Conservation (phyloP, 1,140 invertebrate species). For the Platorchestia sp. region DNA sequence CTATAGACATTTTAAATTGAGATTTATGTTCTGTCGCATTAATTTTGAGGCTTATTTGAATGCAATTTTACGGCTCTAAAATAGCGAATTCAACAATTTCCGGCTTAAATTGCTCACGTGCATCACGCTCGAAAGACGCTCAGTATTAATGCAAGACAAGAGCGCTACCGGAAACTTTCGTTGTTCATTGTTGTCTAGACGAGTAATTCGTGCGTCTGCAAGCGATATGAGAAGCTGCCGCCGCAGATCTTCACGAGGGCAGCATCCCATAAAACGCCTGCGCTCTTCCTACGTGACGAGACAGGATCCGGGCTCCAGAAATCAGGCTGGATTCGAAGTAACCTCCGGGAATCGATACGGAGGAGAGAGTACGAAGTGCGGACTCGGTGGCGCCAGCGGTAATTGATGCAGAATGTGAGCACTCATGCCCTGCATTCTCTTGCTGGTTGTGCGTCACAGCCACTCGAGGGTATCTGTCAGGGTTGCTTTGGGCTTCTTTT, state of each 20-base stretch:
- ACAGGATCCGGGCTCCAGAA: neutral
- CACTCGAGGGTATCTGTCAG: neutral
- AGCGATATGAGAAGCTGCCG: neutral
- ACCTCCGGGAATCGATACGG: neutral
- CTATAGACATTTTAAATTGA: neutral
- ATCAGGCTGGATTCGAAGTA: slow-evolving; percentile 7
- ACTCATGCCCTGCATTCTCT: neutral
- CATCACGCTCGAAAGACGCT: neutral
- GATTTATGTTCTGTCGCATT: neutral
- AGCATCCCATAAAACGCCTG: neutral
- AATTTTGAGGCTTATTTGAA: neutral
- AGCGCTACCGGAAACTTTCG: neutral
- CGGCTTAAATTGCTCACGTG: neutral
- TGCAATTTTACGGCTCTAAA: neutral
- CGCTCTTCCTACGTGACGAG: neutral
- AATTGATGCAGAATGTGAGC: neutral
- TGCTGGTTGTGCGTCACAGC: neutral
- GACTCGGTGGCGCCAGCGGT: neutral
- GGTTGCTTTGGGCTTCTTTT: neutral
- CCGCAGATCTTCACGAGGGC: neutral
- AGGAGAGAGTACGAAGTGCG: neutral
- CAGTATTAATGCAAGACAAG: neutral
- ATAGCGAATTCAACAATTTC: neutral
- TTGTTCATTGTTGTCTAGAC: neutral
- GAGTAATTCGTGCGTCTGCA: neutral